Percentiles rank a stretch among this genome's conserved stretches.
Conservation (phyloP, 2,888 invertebrate species). For the Lycocerus yunnanus region DNA sequence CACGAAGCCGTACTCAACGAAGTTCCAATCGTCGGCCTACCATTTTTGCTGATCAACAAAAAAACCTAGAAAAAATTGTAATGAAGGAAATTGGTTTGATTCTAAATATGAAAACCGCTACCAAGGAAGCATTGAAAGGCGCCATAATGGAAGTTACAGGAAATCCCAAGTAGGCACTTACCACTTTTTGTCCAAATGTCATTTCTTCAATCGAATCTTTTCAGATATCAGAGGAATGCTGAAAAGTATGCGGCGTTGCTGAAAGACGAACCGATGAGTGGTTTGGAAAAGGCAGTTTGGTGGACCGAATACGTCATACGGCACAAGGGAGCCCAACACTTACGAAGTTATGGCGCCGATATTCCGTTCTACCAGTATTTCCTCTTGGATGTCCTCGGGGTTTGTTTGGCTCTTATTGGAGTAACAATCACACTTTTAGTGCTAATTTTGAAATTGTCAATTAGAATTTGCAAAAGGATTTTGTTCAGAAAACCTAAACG, state of each 20-base stretch:
- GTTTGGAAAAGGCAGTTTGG: conserved; percentile 1
- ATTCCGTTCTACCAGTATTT: not conserved
- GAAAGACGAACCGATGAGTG: conserved; percentile 7
- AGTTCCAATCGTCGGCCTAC: not conserved
- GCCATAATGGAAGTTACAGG: conserved; percentile 39
- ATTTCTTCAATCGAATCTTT: not conserved
- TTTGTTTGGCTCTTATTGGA: not conserved
- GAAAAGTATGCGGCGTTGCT: not conserved
- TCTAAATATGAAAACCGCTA: not conserved
- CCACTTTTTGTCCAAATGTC: conserved; percentile 41
- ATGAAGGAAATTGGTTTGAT: not conserved
- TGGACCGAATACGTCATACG: not conserved
- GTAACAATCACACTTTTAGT: not conserved
- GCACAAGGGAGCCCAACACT: not conserved
- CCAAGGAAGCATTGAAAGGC: not conserved
- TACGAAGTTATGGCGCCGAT: not conserved
- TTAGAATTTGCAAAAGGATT: not conserved
- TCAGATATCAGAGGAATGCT: not conserved
- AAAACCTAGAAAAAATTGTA: not conserved
- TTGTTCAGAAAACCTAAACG: not conserved
- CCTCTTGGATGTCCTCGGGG: not conserved
- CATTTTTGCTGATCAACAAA: not conserved
- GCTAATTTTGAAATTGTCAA: not conserved
- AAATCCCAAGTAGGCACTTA: conserved; percentile 47
- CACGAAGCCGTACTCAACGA: not conserved